These are phyloP conservation scores for Nysson spinosus DNA, from an alignment of 2,888 invertebrate genomes.

Conservation along the genomic window DNA sequence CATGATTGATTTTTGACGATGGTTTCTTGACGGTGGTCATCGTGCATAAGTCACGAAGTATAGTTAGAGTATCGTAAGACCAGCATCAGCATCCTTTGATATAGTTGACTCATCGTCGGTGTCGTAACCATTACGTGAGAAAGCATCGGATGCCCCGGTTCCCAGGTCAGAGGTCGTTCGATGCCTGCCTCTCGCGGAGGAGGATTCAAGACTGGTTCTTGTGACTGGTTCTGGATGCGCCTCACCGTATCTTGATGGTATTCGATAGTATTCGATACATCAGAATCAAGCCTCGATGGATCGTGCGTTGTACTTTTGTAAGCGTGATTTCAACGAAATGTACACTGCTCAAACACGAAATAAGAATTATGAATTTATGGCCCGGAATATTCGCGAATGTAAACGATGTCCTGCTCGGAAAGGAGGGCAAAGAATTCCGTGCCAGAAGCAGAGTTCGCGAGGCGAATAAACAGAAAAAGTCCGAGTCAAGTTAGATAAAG, in stretches of 20 bases:
- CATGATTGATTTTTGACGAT: not conserved
- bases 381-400: too few relatives aligned
- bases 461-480: slow-evolving; percentile 24
- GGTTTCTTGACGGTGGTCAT: slow-evolving; percentile 18
- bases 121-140: slow-evolving; percentile 75
- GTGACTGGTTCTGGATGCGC: slow-evolving; percentile 60
- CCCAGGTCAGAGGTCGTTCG: slow-evolving; percentile 72
- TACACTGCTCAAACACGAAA: not conserved
- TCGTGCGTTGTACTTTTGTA: slow-evolving; percentile 11
- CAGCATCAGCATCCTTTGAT: slow-evolving; percentile 29
- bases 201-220: slow-evolving; percentile 67
- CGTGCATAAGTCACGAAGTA: not conserved
- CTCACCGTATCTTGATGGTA: slow-evolving; percentile 32
- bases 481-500: slow-evolving; percentile 15
- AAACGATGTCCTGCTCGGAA: too few relatives aligned
- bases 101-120: slow-evolving; percentile 55
- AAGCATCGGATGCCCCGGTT: slow-evolving; percentile 73
- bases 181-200: slow-evolving; percentile 68
- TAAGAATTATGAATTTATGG: too few relatives aligned
- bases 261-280: slow-evolving; percentile 31
- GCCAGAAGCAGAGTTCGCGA: not conserved
- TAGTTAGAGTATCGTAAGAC: slow-evolving; percentile 29
- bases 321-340: slow-evolving; percentile 7
- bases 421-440: too few relatives aligned
- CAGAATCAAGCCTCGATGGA: slow-evolving; percentile 27